Conservation (phyloP, 2,888 invertebrate genomes). For the Fragum sueziense region DNA sequence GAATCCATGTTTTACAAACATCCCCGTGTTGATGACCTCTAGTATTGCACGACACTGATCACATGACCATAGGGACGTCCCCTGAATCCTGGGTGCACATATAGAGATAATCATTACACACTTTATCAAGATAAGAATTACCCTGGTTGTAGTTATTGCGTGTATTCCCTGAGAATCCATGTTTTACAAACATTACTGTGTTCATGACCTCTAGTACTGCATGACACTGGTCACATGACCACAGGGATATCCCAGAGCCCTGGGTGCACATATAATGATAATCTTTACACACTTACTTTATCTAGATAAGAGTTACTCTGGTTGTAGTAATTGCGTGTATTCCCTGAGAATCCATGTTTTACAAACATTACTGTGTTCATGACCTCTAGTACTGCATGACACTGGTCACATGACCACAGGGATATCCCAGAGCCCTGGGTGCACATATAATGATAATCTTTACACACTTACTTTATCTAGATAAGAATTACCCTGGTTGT, state of each 20-base stretch:
- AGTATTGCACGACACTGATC: constrained; percentile 80
- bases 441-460: too few relatives aligned
- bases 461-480: constrained; percentile 85
- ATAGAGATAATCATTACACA: too few relatives aligned
- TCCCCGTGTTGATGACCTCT: constrained; percentile 83
- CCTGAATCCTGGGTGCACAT: too few relatives aligned
- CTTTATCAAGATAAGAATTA: constrained; percentile 86
- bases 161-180: constrained; percentile 84
- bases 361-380: constrained; percentile 84
- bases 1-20: constrained; percentile 84
- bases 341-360: constrained; percentile 84
- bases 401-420: constrained; percentile 74
- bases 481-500: constrained; percentile 85
- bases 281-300: constrained; percentile 82
- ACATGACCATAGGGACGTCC: constrained; percentile 72
- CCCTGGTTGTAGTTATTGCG: constrained; percentile 85
- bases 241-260: too few relatives aligned
- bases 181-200: constrained; percentile 84
- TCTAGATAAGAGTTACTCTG: constrained; percentile 86
- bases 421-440: too few relatives aligned
- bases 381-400: constrained; percentile 82
- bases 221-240: constrained; percentile 71
- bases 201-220: constrained; percentile 83
- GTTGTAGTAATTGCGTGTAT: constrained; percentile 84
- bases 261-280: too few relatives aligned